Base-by-base conservation (phyloP, 2,113 vertebrate species). In the Ctenomys sociabilis region DNA sequence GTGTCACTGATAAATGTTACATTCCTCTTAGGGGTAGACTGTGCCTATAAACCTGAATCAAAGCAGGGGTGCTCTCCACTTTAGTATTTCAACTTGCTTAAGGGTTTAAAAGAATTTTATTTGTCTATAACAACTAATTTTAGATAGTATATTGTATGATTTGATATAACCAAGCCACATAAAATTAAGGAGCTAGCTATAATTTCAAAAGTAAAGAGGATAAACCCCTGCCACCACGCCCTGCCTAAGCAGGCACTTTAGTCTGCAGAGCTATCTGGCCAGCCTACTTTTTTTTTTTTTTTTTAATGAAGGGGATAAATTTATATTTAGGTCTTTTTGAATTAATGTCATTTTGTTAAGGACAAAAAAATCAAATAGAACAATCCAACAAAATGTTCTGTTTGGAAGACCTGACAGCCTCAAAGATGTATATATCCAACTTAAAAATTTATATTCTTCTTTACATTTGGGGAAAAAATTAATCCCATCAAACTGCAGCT, bases 41-140 rank as follows among this genome's bases (percentile, higher is more conserved):
- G 40, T 75, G 88, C 52, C 72, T n/a, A 91, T 26, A 80, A 32
- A 95, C 85, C 73, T 91, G 11, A 96, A 96, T 97, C 83, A 97
- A 97, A 97, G 95, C 85, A 12, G 81, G n/a, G n/a, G 68, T 85
- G 54, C 43, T 96, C 96, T 93, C 94, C 43, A 85, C 52, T 43
- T 84, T 70, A 85, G 59, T 81, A 94, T 78, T 64, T 92, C 59
- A 87, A 96, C 16, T 57, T 63, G 52, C 85, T 63, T 85, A 87
- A 96, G 75, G 2, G 91, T 86, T 78, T 68, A 66, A 83, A 90
- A 94, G 0, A 92, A 64, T 19, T 96, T 94, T 92, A 70, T 28
- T 96, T 93, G 5, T 37, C n/a, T 95, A 30, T 84, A 81, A 91
- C 80, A 90, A 88, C 78, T 86, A 91, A 45, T 66, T 88, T 84